Percentiles rank a stretch among this genome's conserved stretches.
These are phyloP conservation scores for Pachyseris speciosa DNA, from an alignment of 64 coral and sea anemone species.

Conservation along the genomic window DNA sequence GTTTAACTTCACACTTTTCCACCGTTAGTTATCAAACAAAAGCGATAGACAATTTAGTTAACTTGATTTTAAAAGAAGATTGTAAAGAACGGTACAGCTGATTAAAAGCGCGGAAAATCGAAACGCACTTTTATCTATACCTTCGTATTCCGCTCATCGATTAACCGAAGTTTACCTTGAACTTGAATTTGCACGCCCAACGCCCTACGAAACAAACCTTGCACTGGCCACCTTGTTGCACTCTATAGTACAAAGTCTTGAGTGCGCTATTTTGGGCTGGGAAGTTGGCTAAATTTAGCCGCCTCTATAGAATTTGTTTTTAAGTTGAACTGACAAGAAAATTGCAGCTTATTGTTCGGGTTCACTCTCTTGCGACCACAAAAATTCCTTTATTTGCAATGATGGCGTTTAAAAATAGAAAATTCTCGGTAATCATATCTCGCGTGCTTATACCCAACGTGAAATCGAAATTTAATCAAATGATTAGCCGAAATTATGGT, in stretches of 20 bases:
- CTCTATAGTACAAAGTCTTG: background rate
- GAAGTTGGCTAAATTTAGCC: conserved; percentile 22
- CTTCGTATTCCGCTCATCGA: background rate
- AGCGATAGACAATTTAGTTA: background rate
- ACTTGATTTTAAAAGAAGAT: background rate
- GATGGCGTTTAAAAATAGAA: conserved; percentile 10
- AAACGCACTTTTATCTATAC: background rate
- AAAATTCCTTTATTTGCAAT: background rate
- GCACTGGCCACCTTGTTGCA: background rate
- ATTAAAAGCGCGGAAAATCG: too few relatives aligned
- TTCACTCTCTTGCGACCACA: conserved; percentile 1
- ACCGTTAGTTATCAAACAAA: background rate
- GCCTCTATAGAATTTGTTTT: background rate
- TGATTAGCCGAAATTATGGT: background rate
- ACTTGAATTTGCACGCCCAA: background rate
- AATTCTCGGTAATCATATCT: background rate
- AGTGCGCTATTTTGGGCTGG: background rate
- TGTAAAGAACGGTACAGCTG: too few relatives aligned
- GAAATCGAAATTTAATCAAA: background rate
- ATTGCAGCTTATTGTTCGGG: conserved; percentile 23
- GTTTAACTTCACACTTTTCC: background rate
- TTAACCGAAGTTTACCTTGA: background rate
- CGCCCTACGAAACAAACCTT: background rate
- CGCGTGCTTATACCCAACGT: background rate
- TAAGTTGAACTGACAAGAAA: conserved; percentile 27